A percentile compares a stretch with the other conserved stretches of the same genome.
phyloP scores from a whole-genome alignment of 2,113 vertebrate species.

The Madoqua kirkii region DNA sequence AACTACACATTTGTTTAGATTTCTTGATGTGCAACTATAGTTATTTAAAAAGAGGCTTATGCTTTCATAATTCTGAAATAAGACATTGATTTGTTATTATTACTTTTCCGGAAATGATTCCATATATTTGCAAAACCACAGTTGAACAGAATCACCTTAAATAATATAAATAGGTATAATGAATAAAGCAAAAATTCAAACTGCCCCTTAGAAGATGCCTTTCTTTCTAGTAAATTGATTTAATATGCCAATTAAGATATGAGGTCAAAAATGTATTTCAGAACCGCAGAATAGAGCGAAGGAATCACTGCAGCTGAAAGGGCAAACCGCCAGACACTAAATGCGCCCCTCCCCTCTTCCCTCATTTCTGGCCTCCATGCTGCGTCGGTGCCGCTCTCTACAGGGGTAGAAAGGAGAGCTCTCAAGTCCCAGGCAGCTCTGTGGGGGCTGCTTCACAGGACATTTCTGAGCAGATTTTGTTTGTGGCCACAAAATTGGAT shows the following conservation, averaged over 20 bases:
- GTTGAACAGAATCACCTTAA: conserved; percentile 53
- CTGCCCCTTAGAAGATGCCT: not conserved
- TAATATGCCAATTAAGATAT: conserved; percentile 27
- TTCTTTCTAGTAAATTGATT: conserved; percentile 57
- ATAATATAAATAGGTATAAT: conserved; percentile 41
- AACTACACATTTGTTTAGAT: conserved; percentile 69
- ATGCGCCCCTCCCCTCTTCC: not conserved
- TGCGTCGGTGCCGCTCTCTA: not conserved
- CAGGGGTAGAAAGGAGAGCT: conserved; percentile 37
- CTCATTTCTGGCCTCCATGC: not conserved
- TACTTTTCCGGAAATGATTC: conserved; percentile 46
- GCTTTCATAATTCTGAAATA: conserved; percentile 65
- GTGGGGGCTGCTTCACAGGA: conserved; percentile 44
- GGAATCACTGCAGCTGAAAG: not conserved
- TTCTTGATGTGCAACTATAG: conserved; percentile 53
- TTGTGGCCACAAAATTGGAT: conserved; percentile 60
- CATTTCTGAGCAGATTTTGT: conserved; percentile 54
- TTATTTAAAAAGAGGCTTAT: conserved; percentile 62
- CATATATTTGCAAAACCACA: conserved; percentile 41
- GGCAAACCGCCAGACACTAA: not conserved
- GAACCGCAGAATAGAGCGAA: conserved; percentile 10
- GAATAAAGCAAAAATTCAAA: conserved; percentile 27
- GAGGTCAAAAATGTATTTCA: conserved; percentile 23
- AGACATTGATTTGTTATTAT: conserved; percentile 63
- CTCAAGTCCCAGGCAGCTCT: conserved; percentile 31